Evolutionary conservation across 2,888 invertebrate species (phyloP).

Genomic region (Drosophila acutilabella): DNA sequence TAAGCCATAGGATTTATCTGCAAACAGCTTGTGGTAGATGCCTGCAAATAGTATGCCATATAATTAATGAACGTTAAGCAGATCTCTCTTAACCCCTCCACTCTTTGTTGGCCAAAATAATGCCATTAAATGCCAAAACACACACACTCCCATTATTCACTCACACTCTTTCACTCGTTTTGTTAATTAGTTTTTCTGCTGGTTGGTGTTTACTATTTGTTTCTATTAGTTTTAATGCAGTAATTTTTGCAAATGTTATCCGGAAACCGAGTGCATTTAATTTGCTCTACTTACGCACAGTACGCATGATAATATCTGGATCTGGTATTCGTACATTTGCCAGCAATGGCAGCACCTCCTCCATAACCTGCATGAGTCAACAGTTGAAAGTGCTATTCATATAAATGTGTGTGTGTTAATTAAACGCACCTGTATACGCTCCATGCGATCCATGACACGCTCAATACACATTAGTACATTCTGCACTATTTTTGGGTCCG

Average conservation of each 20-base stretch:
- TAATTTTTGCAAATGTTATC: slow-evolving; percentile 6
- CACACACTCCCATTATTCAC: neutral
- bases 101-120: slow-evolving; percentile 10
- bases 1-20: slow-evolving; percentile 95
- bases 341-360: slow-evolving; percentile 95
- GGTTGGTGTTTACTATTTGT: slow-evolving; percentile 12
- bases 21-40: slow-evolving; percentile 95
- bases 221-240: slow-evolving; percentile 15
- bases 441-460: slow-evolving; percentile 92
- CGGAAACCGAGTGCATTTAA: slow-evolving; percentile 6
- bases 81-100: slow-evolving; percentile 7
- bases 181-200: slow-evolving; percentile 59
- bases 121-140: slow-evolving; percentile 13
- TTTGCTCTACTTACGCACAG: slow-evolving; percentile 93
- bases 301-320: slow-evolving; percentile 94
- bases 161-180: slow-evolving; percentile 1
- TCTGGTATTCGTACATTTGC: slow-evolving; percentile 94
- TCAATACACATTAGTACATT: slow-evolving; percentile 92
- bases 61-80: slow-evolving; percentile 19
- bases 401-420: slow-evolving; percentile 18
- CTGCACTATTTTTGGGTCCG: slow-evolving; percentile 92
- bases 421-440: slow-evolving; percentile 88
- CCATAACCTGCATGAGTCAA: slow-evolving; percentile 87
- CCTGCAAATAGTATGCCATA: slow-evolving; percentile 86
- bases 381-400: neutral